phyloP scores from a whole-genome alignment of 1,140 invertebrate species.

The Papilio machaon region DNA sequence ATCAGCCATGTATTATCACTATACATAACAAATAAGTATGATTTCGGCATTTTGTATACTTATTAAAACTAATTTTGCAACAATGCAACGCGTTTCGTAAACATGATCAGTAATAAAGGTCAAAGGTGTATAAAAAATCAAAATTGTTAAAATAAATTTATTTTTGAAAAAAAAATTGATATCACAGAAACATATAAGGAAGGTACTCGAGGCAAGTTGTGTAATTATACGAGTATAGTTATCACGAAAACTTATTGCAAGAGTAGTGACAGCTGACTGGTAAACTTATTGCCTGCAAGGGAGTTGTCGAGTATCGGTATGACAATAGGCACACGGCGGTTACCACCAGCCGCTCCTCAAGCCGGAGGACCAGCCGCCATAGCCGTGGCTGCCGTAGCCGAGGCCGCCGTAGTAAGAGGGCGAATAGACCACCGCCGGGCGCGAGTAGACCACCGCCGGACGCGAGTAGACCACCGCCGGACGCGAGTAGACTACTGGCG shows the following conservation, averaged over 20 bases:
- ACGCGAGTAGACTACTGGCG: background rate
- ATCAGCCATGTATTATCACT: background rate
- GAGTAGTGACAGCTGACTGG: background rate
- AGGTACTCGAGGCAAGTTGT: slow-evolving; percentile 8
- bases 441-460: slow-evolving; percentile 30
- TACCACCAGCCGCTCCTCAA: slow-evolving; percentile 44
- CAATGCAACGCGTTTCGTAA: background rate
- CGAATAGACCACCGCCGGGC: background rate
- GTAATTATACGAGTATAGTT: background rate
- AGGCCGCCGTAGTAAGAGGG: slow-evolving; percentile 32
- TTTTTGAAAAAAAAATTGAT: slow-evolving; percentile 7
- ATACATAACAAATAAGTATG: background rate
- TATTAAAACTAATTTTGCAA: background rate
- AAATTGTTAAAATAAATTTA: slow-evolving; percentile 25
- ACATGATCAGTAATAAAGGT: background rate
- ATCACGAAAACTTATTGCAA: background rate
- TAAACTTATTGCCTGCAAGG: background rate
- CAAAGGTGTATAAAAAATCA: background rate
- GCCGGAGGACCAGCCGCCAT: slow-evolving; percentile 41
- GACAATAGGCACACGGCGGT: background rate
- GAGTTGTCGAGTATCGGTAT: background rate
- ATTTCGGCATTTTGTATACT: background rate
- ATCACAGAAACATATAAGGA: slow-evolving; percentile 29
- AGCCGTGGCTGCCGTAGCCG: slow-evolving; percentile 22
- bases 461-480: slow-evolving; percentile 21